A percentile compares a stretch with the other conserved stretches of the same genome.
Conservation (phyloP, 2,113 vertebrate genomes). For the Scytalopus superciliaris region DNA sequence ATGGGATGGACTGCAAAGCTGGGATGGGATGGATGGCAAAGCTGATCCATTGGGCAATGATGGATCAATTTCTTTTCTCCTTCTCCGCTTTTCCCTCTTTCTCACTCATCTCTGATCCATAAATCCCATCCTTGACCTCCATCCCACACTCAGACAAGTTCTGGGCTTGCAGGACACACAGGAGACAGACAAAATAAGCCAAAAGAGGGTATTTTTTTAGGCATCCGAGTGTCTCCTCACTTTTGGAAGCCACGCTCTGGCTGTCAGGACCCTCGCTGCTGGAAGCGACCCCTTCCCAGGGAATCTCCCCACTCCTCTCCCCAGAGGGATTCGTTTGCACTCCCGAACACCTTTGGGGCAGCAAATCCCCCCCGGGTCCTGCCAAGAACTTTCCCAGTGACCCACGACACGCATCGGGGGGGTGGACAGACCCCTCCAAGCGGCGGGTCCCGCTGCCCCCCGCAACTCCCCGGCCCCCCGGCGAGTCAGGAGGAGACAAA, state of each 20-base stretch:
- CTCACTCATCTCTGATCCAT: neutral
- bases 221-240: neutral
- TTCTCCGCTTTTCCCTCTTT: neutral
- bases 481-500: constrained; percentile 58
- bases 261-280: neutral
- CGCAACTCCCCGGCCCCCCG: neutral
- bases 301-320: neutral
- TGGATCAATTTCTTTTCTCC: neutral
- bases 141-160: neutral
- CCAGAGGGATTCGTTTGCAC: neutral
- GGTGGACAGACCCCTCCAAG: too few species aligned
- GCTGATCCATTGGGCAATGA: neutral
- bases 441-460: too few species aligned
- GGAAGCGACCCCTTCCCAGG: neutral
- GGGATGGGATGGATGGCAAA: neutral
- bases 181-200: neutral
- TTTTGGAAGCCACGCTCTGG: neutral
- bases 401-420: too few species aligned
- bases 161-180: neutral
- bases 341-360: neutral
- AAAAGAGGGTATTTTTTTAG: neutral
- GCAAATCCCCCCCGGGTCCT: neutral
- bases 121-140: neutral
- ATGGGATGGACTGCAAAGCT: neutral
- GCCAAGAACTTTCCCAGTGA: neutral